These are phyloP conservation scores for Noctua janthe DNA, from an alignment of 2,888 invertebrate species.

Conservation along the genomic window DNA sequence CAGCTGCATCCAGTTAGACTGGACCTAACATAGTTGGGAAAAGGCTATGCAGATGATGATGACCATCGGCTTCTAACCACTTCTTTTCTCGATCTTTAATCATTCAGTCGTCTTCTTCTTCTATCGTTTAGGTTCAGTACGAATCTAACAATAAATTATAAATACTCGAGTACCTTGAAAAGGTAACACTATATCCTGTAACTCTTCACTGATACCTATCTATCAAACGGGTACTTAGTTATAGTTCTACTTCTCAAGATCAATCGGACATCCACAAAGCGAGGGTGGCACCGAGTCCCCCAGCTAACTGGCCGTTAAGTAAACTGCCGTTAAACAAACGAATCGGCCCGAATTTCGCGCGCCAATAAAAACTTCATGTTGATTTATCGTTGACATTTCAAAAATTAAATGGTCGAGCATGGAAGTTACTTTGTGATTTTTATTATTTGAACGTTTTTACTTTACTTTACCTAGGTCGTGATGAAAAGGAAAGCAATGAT, in stretches of 20 bases:
- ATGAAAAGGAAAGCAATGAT: too few relatives aligned
- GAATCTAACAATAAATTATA: too few relatives aligned
- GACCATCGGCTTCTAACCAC: too few relatives aligned
- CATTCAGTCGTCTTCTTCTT: too few relatives aligned
- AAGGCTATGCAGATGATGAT: too few relatives aligned
- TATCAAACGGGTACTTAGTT: neutral
- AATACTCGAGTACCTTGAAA: too few relatives aligned
- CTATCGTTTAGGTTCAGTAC: too few relatives aligned
- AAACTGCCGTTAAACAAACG: constrained; percentile 57
- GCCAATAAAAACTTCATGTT: constrained; percentile 60
- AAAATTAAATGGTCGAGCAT: constrained; percentile 23
- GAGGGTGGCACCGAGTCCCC: constrained; percentile 1
- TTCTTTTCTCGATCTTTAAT: too few relatives aligned
- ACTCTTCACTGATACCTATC: neutral
- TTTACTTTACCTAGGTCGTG: neutral
- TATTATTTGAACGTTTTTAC: neutral
- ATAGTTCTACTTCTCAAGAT: neutral
- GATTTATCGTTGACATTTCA: constrained; percentile 57
- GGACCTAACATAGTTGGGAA: too few relatives aligned
- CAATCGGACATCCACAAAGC: neutral
- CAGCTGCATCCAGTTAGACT: too few relatives aligned
- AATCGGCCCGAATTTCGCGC: constrained; percentile 58
- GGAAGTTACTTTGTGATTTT: constrained; percentile 31
- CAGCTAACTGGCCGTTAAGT: constrained; percentile 37
- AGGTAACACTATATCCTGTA: neutral